Evolutionary conservation across 2,888 invertebrate species (phyloP).

Genomic region (Gymnocheta viridis): DNA sequence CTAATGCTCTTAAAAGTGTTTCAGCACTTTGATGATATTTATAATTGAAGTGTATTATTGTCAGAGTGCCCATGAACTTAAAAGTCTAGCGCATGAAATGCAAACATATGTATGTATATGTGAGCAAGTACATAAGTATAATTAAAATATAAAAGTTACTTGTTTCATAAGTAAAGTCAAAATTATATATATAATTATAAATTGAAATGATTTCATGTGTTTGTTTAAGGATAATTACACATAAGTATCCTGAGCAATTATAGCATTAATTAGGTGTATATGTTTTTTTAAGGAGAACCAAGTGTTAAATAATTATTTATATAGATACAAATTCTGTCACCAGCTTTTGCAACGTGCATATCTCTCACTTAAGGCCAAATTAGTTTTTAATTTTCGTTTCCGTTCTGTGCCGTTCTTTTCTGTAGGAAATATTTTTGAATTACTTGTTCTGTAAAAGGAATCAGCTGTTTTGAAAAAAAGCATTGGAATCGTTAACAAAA

Average conservation of each 20-base stretch:
- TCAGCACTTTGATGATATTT: background rate
- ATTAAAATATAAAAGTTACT: no score
- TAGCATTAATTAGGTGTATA: background rate
- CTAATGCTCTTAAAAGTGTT: background rate
- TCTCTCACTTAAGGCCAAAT: no score
- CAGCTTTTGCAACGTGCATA: no score
- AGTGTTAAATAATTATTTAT: background rate
- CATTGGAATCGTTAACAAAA: no score
- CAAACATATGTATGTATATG: background rate
- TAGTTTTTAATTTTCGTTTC: no score
- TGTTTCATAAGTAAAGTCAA: background rate
- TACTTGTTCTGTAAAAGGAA: no score
- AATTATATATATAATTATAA: background rate
- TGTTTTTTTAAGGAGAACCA: background rate
- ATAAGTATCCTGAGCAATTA: background rate
- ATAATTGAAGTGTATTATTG: background rate
- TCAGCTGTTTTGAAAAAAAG: no score
- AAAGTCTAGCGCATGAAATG: slow-evolving; percentile 4
- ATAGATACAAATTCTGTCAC: background rate
- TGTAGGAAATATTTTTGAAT: no score
- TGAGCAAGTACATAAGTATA: background rate
- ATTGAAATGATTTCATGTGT: background rate
- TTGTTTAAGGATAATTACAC: background rate
- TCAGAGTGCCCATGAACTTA: background rate
- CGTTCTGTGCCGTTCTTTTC: no score